Percentiles rank a stretch among this genome's conserved stretches.
phyloP scores from a whole-genome alignment of 2,888 invertebrate species.

The Sepiola atlantica region DNA sequence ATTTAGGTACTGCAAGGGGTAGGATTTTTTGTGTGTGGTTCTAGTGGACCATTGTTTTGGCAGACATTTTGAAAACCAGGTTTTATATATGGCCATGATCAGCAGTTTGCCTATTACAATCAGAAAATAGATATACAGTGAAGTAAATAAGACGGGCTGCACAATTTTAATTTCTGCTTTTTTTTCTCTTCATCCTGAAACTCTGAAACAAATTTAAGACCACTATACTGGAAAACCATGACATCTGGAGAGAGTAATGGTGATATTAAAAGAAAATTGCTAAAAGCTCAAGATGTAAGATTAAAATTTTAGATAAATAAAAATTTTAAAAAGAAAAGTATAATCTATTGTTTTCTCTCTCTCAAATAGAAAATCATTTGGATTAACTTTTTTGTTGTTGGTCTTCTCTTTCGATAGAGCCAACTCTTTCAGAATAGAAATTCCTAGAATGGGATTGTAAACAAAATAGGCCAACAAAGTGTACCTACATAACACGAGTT shows the following conservation, averaged over 20 bases:
- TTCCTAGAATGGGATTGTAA: background rate
- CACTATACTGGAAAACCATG: background rate
- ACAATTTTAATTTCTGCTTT: background rate
- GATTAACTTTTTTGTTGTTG: background rate
- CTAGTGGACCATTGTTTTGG: background rate
- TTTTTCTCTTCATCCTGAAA: background rate
- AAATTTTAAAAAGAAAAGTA: background rate
- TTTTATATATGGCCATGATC: background rate
- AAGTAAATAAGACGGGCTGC: background rate
- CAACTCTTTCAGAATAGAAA: background rate
- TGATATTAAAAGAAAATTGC: too few species aligned
- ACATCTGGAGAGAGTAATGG: background rate
- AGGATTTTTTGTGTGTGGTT: background rate
- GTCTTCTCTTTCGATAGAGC: background rate
- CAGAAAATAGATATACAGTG: background rate
- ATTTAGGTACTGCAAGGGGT: background rate
- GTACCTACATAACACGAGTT: background rate
- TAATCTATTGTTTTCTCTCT: background rate
- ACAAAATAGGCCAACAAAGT: background rate
- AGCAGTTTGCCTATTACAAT: constrained; percentile 10
- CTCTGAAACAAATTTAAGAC: background rate
- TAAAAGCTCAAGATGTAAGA: too few species aligned
- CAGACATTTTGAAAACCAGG: background rate
- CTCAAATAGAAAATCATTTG: background rate
- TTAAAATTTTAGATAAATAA: background rate